Percentiles rank a stretch among this genome's conserved stretches.
Evolutionary conservation across 35 echinoderm and acorn worm species (phyloP).

Genomic region (Anneissia japonica): DNA sequence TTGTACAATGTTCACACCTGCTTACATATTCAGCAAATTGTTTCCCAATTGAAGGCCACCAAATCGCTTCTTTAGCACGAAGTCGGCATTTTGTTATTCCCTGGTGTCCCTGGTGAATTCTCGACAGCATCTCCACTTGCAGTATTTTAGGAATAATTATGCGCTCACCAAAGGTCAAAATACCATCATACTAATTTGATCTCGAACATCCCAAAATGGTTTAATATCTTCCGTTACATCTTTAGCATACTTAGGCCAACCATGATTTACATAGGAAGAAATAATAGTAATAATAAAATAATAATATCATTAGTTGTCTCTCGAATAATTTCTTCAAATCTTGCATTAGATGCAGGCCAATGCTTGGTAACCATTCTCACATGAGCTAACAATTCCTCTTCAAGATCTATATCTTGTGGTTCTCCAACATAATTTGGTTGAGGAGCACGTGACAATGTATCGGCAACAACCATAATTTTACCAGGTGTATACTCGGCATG

Average conservation of each 20-base stretch:
- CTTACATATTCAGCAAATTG: conserved; percentile 2
- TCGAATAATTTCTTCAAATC: neutral
- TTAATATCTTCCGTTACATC: neutral
- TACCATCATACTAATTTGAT: neutral
- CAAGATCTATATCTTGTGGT: neutral
- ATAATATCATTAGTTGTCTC: conserved; percentile 1
- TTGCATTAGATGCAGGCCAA: neutral
- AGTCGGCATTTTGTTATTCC: conserved; percentile 10
- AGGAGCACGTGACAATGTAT: conserved; percentile 24
- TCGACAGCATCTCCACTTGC: neutral
- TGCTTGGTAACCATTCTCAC: neutral
- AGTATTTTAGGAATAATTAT: neutral
- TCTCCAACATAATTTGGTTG: neutral
- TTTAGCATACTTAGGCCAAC: conserved; percentile 1
- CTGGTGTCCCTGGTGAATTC: neutral
- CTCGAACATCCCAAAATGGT: neutral
- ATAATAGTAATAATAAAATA: no score
- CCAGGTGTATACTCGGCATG: neutral
- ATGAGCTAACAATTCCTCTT: conserved; percentile 15
- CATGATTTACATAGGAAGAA: conserved; percentile 4
- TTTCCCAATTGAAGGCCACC: conserved; percentile 14
- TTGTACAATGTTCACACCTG: conserved; percentile 2
- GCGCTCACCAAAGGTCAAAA: neutral
- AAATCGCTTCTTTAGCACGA: conserved; percentile 13
- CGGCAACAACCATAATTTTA: conserved; percentile 1